A percentile compares a stretch with the other conserved stretches of the same genome.
Evolutionary conservation across 2,888 invertebrate genomes (phyloP).

Genomic region (Drosophila mimetica): DNA sequence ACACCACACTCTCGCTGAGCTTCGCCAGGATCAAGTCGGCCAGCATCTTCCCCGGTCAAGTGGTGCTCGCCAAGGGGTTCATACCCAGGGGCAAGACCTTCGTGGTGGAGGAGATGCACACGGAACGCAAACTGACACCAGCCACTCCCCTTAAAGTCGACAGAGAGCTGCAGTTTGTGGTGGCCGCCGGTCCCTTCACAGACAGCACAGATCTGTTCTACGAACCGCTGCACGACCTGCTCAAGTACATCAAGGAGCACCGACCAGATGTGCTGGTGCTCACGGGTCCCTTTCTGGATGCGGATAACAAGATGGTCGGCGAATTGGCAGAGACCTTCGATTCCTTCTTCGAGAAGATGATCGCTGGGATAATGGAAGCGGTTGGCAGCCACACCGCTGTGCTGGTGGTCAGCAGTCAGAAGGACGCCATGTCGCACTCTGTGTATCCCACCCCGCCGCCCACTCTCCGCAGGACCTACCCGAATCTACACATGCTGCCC

Average conservation of each 20-base stretch:
- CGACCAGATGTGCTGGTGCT: slow-evolving; percentile 92
- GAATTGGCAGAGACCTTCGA: slow-evolving; percentile 89
- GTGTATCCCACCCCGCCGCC: slow-evolving; percentile 94
- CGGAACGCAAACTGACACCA: slow-evolving; percentile 85
- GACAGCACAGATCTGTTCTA: slow-evolving; percentile 90
- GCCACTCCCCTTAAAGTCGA: slow-evolving; percentile 84
- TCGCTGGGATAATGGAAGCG: slow-evolving; percentile 88
- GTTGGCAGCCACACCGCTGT: slow-evolving; percentile 89
- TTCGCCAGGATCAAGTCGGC: slow-evolving; percentile 85
- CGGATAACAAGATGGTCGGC: slow-evolving; percentile 87
- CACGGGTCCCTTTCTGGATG: slow-evolving; percentile 94
- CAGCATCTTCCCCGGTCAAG: slow-evolving; percentile 84
- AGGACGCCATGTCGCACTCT: slow-evolving; percentile 91
- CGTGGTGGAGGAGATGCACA: slow-evolving; percentile 88
- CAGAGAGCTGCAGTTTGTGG: slow-evolving; percentile 88
- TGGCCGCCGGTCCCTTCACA: slow-evolving; percentile 94
- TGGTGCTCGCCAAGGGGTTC: slow-evolving; percentile 89
- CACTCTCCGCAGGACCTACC: slow-evolving; percentile 85
- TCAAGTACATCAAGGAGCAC: slow-evolving; percentile 88
- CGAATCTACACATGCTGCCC: slow-evolving; percentile 89
- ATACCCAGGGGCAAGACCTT: slow-evolving; percentile 90
- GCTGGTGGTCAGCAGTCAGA: slow-evolving; percentile 90
- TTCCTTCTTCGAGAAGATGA: slow-evolving; percentile 89
- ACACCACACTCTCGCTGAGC: slow-evolving; percentile 84
- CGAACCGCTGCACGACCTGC: slow-evolving; percentile 92